phyloP scores from a whole-genome alignment of 2,113 vertebrate species.

The Tetraodon nigroviridis region DNA sequence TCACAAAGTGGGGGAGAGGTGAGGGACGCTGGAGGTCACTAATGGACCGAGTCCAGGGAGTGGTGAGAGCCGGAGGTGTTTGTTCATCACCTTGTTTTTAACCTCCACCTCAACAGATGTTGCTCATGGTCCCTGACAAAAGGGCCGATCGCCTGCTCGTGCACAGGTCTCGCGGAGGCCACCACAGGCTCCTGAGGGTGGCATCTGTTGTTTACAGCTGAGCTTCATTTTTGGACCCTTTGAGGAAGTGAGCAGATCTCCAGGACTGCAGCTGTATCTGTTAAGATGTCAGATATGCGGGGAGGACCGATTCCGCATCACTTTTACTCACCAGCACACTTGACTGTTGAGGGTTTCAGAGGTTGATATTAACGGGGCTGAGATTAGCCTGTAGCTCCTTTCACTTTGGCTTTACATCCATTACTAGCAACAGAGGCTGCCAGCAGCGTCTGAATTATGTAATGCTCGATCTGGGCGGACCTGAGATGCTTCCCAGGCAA shows the following conservation, averaged over 20 bases:
- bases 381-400: background rate
- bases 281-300: background rate
- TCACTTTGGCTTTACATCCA: conserved; percentile 26
- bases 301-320: background rate
- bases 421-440: conserved; percentile 30
- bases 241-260: no score
- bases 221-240: no score
- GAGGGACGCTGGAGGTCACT: conserved; percentile 29
- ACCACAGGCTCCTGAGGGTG: background rate
- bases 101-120: conserved; percentile 55
- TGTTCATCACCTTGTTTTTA: conserved; percentile 53
- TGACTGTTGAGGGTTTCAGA: background rate
- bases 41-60: conserved; percentile 44
- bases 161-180: conserved; percentile 12
- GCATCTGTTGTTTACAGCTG: no score
- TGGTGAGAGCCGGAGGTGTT: conserved; percentile 41
- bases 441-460: conserved; percentile 57
- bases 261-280: background rate
- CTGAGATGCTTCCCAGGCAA: conserved; percentile 41
- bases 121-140: conserved; percentile 32
- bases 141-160: conserved; percentile 22
- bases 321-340: background rate
- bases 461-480: conserved; percentile 46
- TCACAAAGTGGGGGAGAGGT: conserved; percentile 55
- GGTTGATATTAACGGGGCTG: conserved; percentile 4